Evolutionary conservation across 1,140 invertebrate species (phyloP), one percentile per base, ranked within the genome.

Genomic region (Argopecten irradians): DNA sequence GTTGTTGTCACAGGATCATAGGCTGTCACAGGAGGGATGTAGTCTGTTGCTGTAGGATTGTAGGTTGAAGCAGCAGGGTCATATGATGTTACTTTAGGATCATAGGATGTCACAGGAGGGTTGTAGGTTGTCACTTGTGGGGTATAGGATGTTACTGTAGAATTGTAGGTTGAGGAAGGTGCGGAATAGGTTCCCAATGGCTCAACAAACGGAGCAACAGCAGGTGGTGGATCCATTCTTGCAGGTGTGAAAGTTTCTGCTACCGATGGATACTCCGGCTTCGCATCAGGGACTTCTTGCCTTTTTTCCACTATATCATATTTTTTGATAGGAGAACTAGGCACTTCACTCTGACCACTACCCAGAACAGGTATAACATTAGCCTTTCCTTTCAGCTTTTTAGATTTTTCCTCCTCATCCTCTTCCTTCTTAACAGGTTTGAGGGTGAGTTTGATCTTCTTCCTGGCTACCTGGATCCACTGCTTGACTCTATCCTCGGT

Each of bases 381-480:
- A 16, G 16, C n/a, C 8, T n/a, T n/a, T 71, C 28, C 55, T n/a
- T 71, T 71, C 55, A 28, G 22, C 28, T 71, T 28, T 28, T 71
- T n/a, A 14, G 84, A 43, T 41, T 87, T 87, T 83, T 43, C 82
- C 11, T n/a, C 19, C 34, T 39, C 86, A 28, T 83, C 43, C 22
- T 85, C 34, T 36, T 34, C 35, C 82, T 39, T 84, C 34, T 34
- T 35, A 14, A 35, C 71, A 41, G 41, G 36, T 87, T 87, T 87
- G 35, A 87, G 39, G 16, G 82, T 83, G 16, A 87, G 22, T 87
- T 87, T 87, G 34, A 87, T 87, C 34, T 87, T 87, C 55, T 87
- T 87, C 83, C 86, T 87, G n/a, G 86, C 41, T 41, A 82, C 86
- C 32, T 87, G 71, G 16, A 87, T 87, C 86, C 86, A 87, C 86